These are phyloP conservation scores for Antigone vipio DNA, from an alignment of 2,113 vertebrate species.

Conservation along the genomic window DNA sequence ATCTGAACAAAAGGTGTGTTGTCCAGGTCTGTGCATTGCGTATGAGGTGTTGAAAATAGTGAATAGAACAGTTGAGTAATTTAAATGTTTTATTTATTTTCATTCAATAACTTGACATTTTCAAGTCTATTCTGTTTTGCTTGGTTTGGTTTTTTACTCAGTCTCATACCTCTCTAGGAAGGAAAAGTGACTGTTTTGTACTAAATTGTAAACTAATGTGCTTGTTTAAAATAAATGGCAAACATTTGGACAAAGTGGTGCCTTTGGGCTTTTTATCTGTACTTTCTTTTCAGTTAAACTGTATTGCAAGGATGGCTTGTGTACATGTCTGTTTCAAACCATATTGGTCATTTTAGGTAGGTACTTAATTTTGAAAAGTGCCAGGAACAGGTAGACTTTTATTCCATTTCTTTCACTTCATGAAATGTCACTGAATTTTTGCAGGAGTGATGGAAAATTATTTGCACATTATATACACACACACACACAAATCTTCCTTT, in stretches of 20 bases:
- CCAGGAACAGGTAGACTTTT: not conserved
- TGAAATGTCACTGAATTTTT: not conserved
- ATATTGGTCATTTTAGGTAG: accelerated
- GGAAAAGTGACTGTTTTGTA: conserved; percentile 68
- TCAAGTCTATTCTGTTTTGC: not conserved
- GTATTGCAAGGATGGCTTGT: not conserved
- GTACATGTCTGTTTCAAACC: accelerated
- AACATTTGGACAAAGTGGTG: not conserved
- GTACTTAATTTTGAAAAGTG: not conserved
- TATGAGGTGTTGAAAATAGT: not conserved
- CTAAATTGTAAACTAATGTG: conserved; percentile 47
- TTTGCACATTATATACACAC: accelerated
- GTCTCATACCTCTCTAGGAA: conserved; percentile 14
- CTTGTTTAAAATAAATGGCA: conserved; percentile 65
- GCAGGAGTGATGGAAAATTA: not conserved
- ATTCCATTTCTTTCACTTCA: not conserved
- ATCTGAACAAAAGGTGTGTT: not conserved
- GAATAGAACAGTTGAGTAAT: not conserved
- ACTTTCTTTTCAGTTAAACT: not conserved
- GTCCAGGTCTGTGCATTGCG: not conserved
- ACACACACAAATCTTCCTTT: not conserved
- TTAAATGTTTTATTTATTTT: conserved; percentile 75
- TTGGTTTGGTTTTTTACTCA: not conserved
- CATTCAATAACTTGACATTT: not conserved
- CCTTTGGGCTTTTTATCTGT: not conserved